Conservation (phyloP, 2,797 vertebrate species). For the Steatocranus sp. region DNA sequence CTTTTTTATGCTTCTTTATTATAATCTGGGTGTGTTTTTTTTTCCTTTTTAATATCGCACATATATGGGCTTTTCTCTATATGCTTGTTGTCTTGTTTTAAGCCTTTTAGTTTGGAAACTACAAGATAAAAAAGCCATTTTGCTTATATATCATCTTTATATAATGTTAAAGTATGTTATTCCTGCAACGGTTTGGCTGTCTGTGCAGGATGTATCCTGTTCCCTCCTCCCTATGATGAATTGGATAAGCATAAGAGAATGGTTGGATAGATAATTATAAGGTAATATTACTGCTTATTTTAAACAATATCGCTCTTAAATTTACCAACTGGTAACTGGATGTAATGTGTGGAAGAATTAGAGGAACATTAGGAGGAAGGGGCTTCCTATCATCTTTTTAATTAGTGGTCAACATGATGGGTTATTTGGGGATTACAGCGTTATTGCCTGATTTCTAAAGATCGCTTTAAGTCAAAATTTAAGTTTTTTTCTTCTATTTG, state of each 20-base stretch:
- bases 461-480: background rate
- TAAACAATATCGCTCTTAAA: background rate
- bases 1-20: slow-evolving; percentile 2
- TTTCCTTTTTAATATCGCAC: background rate
- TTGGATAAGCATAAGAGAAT: background rate
- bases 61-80: background rate
- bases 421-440: background rate
- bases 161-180: background rate
- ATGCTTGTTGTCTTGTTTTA: background rate
- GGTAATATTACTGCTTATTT: background rate
- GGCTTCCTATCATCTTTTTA: background rate
- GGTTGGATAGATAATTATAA: background rate
- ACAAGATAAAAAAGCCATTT: background rate
- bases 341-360: background rate
- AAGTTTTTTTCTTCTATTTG: background rate
- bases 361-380: background rate
- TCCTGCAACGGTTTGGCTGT: background rate
- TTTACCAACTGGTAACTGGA: background rate
- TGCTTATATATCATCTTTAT: background rate
- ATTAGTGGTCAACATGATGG: background rate
- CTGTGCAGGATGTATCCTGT: background rate
- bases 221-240: background rate
- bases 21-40: background rate
- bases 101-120: background rate
- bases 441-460: background rate